Base-by-base conservation (phyloP, 1,140 invertebrate genomes). In the Ganaspis sp. region DNA sequence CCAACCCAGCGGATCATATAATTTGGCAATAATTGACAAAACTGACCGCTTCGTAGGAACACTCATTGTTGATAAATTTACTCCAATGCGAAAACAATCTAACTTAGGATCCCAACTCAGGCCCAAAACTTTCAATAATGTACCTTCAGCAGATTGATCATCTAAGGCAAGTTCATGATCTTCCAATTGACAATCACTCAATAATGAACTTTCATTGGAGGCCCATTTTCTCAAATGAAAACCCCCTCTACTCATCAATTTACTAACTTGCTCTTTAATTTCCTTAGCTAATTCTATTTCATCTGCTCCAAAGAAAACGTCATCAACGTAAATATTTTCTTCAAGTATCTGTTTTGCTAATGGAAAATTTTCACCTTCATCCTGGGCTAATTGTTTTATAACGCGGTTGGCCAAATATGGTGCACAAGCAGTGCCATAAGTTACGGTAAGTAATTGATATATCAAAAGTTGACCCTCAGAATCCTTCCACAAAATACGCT, bases 151-250 rank as follows among this genome's bases (percentile, higher is more conserved):
- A 26, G 71, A 4, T 8, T 69, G 19, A 17, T 72, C 38, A 1
- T 49, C 19, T 1, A 45, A 69, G 21, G 17, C 15, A 8, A 69
- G 12, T 11, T 19, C 15, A 4, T 72, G n/a, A 1, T 40, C 12
- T 5, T 53, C 4, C 11, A 38, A 21, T 1, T 37, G 1, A 23
- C 70, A 17, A 58, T 40, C 74, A 15, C n/a, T 4, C 45, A n/a
- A 21, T 40, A 40, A 40, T 6, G 2, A 4, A 9, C 12, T 40
- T 45, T 49, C 12, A 19, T 76, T 76, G 0, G 75, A 76, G 0
- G 38, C 29, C 75, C 75, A 76, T 29, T 76, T 69, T 8, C 70
- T 0, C 11, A 76, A 12, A 6, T 29, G 45, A 34, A 76, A 76
- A 8, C 70, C 75, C 5, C 75, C 75, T 12, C 29, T 12, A 6